Conservation (phyloP, 2,113 vertebrate species). For the Hyperoodon ampullatus region DNA sequence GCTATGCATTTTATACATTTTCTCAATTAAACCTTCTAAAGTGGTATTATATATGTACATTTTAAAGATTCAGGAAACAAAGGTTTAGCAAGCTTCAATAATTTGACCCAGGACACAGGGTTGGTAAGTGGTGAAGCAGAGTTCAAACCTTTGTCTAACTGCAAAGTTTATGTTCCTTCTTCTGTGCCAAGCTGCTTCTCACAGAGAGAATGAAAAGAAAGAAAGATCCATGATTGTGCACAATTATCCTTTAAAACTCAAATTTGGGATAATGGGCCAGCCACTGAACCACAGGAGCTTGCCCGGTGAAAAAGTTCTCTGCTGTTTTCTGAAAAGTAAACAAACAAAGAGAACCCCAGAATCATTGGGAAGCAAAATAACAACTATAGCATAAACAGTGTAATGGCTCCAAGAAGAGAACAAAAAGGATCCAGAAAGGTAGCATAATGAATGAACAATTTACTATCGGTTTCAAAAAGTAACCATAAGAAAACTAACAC, state of each 20-base stretch:
- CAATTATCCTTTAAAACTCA: not conserved
- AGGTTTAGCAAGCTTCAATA: not conserved
- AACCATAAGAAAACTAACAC: not conserved
- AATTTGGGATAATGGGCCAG: not conserved
- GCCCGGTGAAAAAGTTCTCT: not conserved
- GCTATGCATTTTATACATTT: not conserved
- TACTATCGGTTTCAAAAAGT: not conserved
- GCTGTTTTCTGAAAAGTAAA: not conserved
- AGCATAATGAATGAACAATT: not conserved
- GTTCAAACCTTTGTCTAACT: not conserved
- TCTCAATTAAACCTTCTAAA: not conserved
- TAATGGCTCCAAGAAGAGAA: not conserved
- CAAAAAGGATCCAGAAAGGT: not conserved
- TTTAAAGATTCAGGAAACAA: not conserved
- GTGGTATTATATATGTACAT: not conserved
- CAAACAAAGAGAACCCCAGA: not conserved
- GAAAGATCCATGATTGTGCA: not conserved
- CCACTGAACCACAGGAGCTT: not conserved
- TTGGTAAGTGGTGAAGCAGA: not conserved
- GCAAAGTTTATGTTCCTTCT: not conserved
- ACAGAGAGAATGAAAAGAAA: not conserved
- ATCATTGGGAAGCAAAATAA: not conserved
- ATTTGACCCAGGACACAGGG: not conserved
- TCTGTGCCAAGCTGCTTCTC: not conserved
- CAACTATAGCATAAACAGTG: not conserved